These are phyloP conservation scores for Nebria salina DNA, from an alignment of 2,888 invertebrate genomes.

Conservation along the genomic window DNA sequence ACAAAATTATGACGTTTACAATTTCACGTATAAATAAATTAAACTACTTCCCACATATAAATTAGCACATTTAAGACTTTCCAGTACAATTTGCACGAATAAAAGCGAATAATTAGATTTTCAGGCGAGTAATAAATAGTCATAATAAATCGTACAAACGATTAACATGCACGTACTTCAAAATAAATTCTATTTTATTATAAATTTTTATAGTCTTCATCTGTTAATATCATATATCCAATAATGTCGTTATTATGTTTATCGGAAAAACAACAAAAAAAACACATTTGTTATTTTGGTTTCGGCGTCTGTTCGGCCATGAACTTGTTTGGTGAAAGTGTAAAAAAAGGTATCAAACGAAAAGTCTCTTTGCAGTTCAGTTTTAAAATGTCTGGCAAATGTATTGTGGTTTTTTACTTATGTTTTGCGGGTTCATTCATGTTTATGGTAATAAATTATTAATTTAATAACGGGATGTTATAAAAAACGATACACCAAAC, in stretches of 20 bases:
- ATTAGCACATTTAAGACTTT: neutral
- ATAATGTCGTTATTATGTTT: neutral
- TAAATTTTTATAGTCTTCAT: neutral
- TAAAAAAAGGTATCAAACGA: slow-evolving; percentile 7
- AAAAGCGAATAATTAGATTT: too few species aligned
- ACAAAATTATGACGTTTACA: neutral
- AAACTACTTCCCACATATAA: neutral
- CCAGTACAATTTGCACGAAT: too few species aligned
- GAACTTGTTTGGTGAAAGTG: slow-evolving; percentile 16
- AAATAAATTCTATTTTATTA: neutral
- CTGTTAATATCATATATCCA: neutral
- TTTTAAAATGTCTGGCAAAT: slow-evolving; percentile 7
- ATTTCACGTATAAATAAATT: neutral
- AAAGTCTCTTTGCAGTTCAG: slow-evolving; percentile 11
- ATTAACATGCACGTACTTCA: too few species aligned
- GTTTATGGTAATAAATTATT: neutral
- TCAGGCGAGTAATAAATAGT: too few species aligned
- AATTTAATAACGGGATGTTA: neutral
- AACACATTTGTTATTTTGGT: slow-evolving; percentile 2
- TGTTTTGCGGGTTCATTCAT: neutral
- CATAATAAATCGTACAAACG: too few species aligned
- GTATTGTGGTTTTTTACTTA: slow-evolving; percentile 5
- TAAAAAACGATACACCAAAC: neutral
- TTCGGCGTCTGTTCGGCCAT: slow-evolving; percentile 12
- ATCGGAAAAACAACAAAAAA: neutral